Evolutionary conservation across 2,113 vertebrate genomes (phyloP), one percentile per base, ranked within the genome.

Genomic region (Peromyscus maniculatus): DNA sequence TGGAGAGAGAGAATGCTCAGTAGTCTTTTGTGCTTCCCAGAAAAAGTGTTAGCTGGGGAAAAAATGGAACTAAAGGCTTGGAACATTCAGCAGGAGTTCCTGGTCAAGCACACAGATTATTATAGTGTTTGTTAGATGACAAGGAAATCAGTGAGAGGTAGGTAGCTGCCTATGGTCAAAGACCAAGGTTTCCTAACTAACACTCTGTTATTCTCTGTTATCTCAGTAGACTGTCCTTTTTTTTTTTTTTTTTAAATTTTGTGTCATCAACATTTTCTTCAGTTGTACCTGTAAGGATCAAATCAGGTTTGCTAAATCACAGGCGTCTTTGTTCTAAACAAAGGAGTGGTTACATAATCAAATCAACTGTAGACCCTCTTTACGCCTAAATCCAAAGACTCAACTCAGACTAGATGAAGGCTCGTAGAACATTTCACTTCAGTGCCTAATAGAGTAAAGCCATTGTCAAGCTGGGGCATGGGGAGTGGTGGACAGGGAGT

Each of bases 21-120:
- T 71, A 13, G 4, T 31, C 46, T 91, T 95, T 66, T 95, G 26
- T 91, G 16, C 49, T 88, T 96, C 36, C 64, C n/a, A 92, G 28
- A 7, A 89, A 80, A 92, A 93, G 21, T 43, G n/a, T 75, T 10
- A 90, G 33, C n/a, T 62, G 52, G 43, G 59, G 79, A 91, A 36
- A 49, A 71, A 74, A 89, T 62, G 36, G 92, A 92, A 22, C 2
- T 39, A 86, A 86, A 46, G 59, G 10, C 21, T 77, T 92, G 24
- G 31, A 28, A 72, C 31, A 72, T 78, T 92, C 33, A 86, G 7
- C 21, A 52, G n/a, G 75, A 64, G 24, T 64, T 89, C 15, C 84
- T 49, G 57, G 19, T 31, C 79, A 89, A 55, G 57, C 91, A 83
- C n/a, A 91, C 1, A 64, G 36, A 74, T 22, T 52, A 24, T 87